These are phyloP conservation scores for Corydoras maculifer DNA, from an alignment of 2,113 vertebrate genomes.

Conservation along the genomic window DNA sequence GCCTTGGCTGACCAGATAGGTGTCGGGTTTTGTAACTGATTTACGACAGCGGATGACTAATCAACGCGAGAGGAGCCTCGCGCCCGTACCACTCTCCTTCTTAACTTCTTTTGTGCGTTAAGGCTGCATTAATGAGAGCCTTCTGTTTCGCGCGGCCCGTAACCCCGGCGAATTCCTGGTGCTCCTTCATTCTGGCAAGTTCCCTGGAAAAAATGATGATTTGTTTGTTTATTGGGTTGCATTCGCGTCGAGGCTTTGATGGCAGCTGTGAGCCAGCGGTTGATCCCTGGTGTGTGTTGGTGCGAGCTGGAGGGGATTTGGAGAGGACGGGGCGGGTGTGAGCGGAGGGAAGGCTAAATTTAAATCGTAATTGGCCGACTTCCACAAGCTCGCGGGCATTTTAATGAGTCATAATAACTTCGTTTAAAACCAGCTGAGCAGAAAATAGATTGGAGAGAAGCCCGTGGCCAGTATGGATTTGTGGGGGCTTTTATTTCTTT, in stretches of 20 bases:
- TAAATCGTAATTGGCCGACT: slow-evolving; percentile 99
- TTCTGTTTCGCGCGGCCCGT: slow-evolving; percentile 5
- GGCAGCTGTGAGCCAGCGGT: slow-evolving; percentile 48
- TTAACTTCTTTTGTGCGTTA: not conserved
- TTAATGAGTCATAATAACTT: slow-evolving; percentile 99
- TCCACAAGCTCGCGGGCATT: slow-evolving; percentile 99
- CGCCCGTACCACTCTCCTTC: not conserved
- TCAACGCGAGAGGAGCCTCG: not conserved
- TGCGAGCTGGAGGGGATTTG: slow-evolving; percentile 49
- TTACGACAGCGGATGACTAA: slow-evolving; percentile 24
- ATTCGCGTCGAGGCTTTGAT: slow-evolving; percentile 44
- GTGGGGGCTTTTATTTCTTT: slow-evolving; percentile 69
- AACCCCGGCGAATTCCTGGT: slow-evolving; percentile 21
- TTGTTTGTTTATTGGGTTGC: slow-evolving; percentile 45
- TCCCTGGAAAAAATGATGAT: slow-evolving; percentile 40
- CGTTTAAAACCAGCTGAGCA: slow-evolving; percentile 99
- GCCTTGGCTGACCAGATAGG: slow-evolving; percentile 7
- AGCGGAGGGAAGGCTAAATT: slow-evolving; percentile 89
- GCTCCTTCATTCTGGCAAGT: slow-evolving; percentile 29
- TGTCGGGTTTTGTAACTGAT: slow-evolving; percentile 17
- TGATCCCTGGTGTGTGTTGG: slow-evolving; percentile 46
- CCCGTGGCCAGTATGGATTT: slow-evolving; percentile 98
- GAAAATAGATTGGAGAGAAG: slow-evolving; percentile 99
- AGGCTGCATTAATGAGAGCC: slow-evolving; percentile 29
- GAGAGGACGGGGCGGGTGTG: slow-evolving; percentile 56